Base-by-base conservation (phyloP, 2,888 invertebrate species). In the Hesperia comma region DNA sequence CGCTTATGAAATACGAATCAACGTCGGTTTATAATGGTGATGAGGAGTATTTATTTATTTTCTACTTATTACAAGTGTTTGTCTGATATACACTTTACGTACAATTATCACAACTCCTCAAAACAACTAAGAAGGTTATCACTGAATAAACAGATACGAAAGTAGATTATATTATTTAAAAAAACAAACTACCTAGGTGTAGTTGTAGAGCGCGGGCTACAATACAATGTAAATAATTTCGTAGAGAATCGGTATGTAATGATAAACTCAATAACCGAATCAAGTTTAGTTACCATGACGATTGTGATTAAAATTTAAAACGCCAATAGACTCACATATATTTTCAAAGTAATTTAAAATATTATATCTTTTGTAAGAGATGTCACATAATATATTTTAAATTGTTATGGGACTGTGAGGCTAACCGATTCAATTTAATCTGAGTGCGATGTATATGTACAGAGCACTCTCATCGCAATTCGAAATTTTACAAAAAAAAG, bases 61-160 rank as follows among this genome's bases (percentile, higher is more conserved):
- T 19, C 4, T 49, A 49, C 19, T 37, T 12, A 37, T 49, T 49
- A 49, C 49, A 49, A 49, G 49, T 49, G 15, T 46, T 46, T 46
- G 49, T 49, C 2, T 49, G 49, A 49, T 19, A 19, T 19, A 12
- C 10, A 8, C 46, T 46, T 15, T 49, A 19, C 3, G 49, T 49
- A 49, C 19, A 49, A 49, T 49, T 49, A 49, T 49, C 49, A 46
- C 43, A 46, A 46, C 43, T 46, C 43, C 17, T 46, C 43, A 49
- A 49, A 49, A 49, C 19, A 49, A 49, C 49, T 49, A 19, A 49
- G 49, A 49, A 49, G 49, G 49, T 49, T 49, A 49, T 49, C 49
- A 49, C 49, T 49, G 49, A 19, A 49, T 49, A 49, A 49, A 49
- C 49, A 49, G 49, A 49, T 49, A 49, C 19, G 49, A 49, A 49